These are phyloP conservation scores for Amblyraja radiata DNA, from an alignment of 2,797 vertebrate genomes.

Conservation along the genomic window DNA sequence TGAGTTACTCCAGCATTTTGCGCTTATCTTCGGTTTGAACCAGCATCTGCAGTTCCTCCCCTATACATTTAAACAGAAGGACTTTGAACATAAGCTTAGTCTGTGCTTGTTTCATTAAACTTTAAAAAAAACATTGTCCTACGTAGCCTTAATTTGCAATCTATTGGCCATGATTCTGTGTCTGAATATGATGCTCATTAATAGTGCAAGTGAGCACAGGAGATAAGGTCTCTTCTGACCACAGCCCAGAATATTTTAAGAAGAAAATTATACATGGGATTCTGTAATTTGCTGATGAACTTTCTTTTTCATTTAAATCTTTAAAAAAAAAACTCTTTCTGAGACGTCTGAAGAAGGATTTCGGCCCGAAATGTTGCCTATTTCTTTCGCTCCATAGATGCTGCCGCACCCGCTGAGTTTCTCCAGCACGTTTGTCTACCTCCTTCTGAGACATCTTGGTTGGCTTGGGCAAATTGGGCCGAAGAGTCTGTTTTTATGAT, in stretches of 20 bases:
- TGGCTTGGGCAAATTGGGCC: no score
- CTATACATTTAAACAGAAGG: background rate
- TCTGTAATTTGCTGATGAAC: background rate
- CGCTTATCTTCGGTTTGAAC: no score
- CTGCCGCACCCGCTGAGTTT: no score
- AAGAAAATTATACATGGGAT: background rate
- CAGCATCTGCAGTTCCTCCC: no score
- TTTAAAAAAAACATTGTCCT: background rate
- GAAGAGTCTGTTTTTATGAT: no score
- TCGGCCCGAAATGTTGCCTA: no score
- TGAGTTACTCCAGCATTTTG: no score
- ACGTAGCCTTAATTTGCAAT: background rate
- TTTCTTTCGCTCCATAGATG: no score
- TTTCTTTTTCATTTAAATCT: background rate
- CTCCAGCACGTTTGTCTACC: no score
- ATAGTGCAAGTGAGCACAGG: background rate
- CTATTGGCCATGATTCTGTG: no score
- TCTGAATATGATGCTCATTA: background rate
- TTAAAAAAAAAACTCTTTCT: background rate
- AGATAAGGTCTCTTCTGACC: background rate
- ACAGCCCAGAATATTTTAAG: no score
- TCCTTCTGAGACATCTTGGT: background rate
- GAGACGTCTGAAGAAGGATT: no score
- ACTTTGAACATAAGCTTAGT: background rate
- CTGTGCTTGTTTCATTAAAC: constrained; percentile 7